These are phyloP conservation scores for Torymus aiolomorphi DNA, from an alignment of 2,888 invertebrate genomes.

Conservation along the genomic window DNA sequence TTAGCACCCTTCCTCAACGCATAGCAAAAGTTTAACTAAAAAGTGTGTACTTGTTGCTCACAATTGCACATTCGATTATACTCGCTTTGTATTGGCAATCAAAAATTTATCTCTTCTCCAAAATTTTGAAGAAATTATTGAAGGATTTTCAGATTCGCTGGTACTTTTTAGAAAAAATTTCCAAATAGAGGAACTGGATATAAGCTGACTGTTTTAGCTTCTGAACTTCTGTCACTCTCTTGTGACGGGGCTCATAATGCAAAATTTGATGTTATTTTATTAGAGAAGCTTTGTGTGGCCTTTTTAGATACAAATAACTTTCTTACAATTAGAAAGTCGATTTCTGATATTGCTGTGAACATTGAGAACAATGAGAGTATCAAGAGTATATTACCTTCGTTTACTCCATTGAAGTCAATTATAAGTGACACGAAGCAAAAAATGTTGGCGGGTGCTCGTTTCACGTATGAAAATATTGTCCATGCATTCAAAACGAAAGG, in stretches of 20 bases:
- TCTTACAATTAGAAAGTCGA: neutral
- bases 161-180: conserved; percentile 21
- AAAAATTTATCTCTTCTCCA: neutral
- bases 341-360: neutral
- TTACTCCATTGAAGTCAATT: neutral
- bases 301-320: neutral
- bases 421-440: neutral
- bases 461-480: conserved; percentile 5
- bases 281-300: conserved; percentile 14
- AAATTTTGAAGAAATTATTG: neutral
- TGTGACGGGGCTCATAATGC: conserved; percentile 31
- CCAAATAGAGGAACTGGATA: neutral
- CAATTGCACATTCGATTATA: conserved; percentile 45
- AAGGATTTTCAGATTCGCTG: conserved; percentile 30
- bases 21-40: conserved; percentile 35
- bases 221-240: neutral
- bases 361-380: neutral
- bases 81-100: neutral
- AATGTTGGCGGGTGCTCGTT: neutral
- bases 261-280: conserved; percentile 9
- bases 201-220: conserved; percentile 19
- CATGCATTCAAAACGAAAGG: conserved; percentile 21
- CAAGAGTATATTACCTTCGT: neutral
- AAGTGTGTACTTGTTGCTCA: conserved; percentile 48
- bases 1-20: conserved; percentile 12